Base-by-base conservation (phyloP, 2,797 vertebrate genomes). In the Crenichthys baileyi region DNA sequence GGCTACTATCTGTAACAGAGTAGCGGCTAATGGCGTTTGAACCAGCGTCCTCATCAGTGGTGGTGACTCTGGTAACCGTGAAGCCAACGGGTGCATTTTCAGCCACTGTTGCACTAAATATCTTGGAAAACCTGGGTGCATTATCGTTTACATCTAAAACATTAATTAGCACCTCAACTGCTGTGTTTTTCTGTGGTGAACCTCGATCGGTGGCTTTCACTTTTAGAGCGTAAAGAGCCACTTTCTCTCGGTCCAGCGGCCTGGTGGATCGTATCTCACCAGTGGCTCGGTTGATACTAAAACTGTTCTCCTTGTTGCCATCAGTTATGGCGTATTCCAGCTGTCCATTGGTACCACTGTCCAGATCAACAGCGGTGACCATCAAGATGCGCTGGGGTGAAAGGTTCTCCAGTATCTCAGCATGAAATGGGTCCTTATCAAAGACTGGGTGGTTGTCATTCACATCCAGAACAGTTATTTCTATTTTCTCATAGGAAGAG, bases 91-190 rank as follows among this genome's bases (percentile, higher is more conserved):
- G 97, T 0, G 97, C 98, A 3, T 98, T 99, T 93, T 99, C 98
- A 18, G 97, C 96, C 73, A 99, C 97, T 0, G 96, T 95, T 73
- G 98, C 96, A 39, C 97, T 99, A 61, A 99, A 99, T 83, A 99
- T 99, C 81, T 99, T 98, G 7, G 98, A 99, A 93, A 99, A 99
- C 85, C 97, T 95, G 0, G 98, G 98, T 9, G 98, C 98, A 0
- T 99, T 99, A 86, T 99, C 98, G 13, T 99, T 99, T 77, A 99
- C 98, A 90, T 99, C 98, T 85, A 99, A 92, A 15, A 99, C 95
- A 3, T 89, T 95, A 77, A 99, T 95, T 1, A 98, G 58, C 22
- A 99, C 97, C 88, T 94, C 96, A 1, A 97, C 97, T 0, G 90
- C 95, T 0, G 96, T 94, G 91, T 93, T 98, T 90, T 96, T 97